Percentiles rank a stretch among this genome's conserved stretches.
Evolutionary conservation across 2,888 invertebrate genomes (phyloP).

Genomic region (Leptothorax acervorum): DNA sequence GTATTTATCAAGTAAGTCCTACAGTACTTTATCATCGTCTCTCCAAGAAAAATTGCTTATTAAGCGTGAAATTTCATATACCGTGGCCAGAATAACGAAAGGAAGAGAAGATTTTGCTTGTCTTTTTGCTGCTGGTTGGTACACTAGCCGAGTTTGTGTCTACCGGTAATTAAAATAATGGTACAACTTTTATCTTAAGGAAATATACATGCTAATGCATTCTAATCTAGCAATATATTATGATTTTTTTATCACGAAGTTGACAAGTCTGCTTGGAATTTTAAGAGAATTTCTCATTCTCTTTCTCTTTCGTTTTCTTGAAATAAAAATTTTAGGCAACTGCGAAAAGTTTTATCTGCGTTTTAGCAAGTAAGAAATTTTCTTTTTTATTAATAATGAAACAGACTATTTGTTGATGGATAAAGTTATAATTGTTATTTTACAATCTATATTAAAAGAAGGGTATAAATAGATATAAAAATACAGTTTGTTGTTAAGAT

Average conservation of each 20-base stretch:
- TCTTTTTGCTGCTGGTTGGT: not conserved
- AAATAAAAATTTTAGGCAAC: constrained; percentile 13
- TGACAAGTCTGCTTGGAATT: not conserved
- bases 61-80: constrained; percentile 39
- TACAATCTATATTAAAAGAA: not conserved
- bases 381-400: not conserved
- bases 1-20: not conserved
- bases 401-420: not conserved
- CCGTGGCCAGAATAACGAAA: not conserved
- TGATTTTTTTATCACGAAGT: not conserved
- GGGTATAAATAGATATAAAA: not conserved
- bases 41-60: constrained; percentile 21
- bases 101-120: not conserved
- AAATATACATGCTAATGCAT: not conserved
- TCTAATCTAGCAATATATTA: not conserved
- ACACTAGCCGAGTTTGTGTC: constrained; percentile 1
- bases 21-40: constrained; percentile 17
- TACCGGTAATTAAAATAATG: constrained; percentile 4
- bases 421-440: not conserved
- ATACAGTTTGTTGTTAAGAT: not conserved
- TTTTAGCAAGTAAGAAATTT: not conserved
- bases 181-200: not conserved
- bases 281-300: not conserved
- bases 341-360: not conserved
- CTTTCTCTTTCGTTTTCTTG: not conserved